phyloP scores from a whole-genome alignment of 2,113 vertebrate species.

The Marcusenius ussheri region DNA sequence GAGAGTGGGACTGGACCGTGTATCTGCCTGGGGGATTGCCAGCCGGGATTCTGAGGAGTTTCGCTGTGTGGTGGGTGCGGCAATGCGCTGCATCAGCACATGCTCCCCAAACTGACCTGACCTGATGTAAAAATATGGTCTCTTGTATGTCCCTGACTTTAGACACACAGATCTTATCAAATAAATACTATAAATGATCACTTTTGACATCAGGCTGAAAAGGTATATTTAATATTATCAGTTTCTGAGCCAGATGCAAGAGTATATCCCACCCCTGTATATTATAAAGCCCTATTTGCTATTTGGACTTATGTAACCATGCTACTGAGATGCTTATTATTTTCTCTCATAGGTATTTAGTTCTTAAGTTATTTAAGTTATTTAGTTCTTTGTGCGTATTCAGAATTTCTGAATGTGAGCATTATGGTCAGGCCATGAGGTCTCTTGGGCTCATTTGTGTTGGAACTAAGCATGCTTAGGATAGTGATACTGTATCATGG shows the following conservation, averaged over 20 bases:
- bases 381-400: not conserved
- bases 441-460: not conserved
- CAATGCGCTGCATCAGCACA: too few species aligned
- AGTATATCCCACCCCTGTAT: not conserved
- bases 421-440: not conserved
- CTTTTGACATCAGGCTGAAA: not conserved
- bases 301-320: not conserved
- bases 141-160: not conserved
- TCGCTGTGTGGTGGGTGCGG: too few species aligned
- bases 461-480: not conserved
- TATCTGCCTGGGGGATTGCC: too few species aligned
- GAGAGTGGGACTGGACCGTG: too few species aligned
- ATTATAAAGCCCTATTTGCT: not conserved
- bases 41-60: too few species aligned
- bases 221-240: not conserved
- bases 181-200: not conserved
- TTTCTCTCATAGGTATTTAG: not conserved
- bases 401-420: not conserved
- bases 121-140: not conserved
- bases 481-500: not conserved
- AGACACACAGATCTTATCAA: not conserved
- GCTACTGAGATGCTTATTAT: not conserved
- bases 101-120: too few species aligned
- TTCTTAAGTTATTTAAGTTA: not conserved
- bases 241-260: not conserved